Conservation (phyloP, 2,113 vertebrate species). For the Mugil cephalus region DNA sequence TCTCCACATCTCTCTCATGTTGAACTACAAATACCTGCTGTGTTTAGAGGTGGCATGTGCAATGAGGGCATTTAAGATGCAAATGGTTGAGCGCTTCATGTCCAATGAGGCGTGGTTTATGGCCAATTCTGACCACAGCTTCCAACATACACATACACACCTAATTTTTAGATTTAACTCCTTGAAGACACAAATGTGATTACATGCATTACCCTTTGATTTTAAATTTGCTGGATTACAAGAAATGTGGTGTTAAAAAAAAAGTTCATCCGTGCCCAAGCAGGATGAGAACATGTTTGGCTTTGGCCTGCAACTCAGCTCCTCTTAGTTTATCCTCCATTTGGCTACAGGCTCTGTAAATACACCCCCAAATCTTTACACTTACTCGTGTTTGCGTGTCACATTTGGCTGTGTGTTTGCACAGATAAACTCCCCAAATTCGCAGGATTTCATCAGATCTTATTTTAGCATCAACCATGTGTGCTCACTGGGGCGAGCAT, state of each 20-base stretch:
- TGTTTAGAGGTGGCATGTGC: slow-evolving; percentile 43
- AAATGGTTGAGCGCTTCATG: slow-evolving; percentile 37
- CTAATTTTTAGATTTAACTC: neutral
- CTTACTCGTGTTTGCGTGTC: slow-evolving; percentile 23
- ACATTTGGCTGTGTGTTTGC: slow-evolving; percentile 35
- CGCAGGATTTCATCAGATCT: slow-evolving; percentile 21
- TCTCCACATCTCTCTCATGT: slow-evolving; percentile 11
- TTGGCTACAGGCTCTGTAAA: slow-evolving; percentile 53
- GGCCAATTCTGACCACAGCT: slow-evolving; percentile 34
- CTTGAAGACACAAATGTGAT: slow-evolving; percentile 9
- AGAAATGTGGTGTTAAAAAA: slow-evolving; percentile 19
- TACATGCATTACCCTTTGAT: slow-evolving; percentile 35
- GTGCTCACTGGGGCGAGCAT: slow-evolving; percentile 5
- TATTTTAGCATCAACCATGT: slow-evolving; percentile 44
- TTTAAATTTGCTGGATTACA: slow-evolving; percentile 54
- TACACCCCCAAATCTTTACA: slow-evolving; percentile 23
- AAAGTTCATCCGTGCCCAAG: slow-evolving; percentile 15
- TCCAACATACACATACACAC: slow-evolving; percentile 5
- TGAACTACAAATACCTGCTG: slow-evolving; percentile 30
- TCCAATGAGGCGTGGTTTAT: slow-evolving; percentile 49
- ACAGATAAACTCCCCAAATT: slow-evolving; percentile 35
- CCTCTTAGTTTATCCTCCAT: slow-evolving; percentile 26
- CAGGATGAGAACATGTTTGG: slow-evolving; percentile 54
- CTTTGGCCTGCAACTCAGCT: slow-evolving; percentile 46
- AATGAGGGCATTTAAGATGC: slow-evolving; percentile 30